Evolutionary conservation across 1,140 invertebrate genomes (phyloP).

Genomic region (Dolichoris vasculosae): DNA sequence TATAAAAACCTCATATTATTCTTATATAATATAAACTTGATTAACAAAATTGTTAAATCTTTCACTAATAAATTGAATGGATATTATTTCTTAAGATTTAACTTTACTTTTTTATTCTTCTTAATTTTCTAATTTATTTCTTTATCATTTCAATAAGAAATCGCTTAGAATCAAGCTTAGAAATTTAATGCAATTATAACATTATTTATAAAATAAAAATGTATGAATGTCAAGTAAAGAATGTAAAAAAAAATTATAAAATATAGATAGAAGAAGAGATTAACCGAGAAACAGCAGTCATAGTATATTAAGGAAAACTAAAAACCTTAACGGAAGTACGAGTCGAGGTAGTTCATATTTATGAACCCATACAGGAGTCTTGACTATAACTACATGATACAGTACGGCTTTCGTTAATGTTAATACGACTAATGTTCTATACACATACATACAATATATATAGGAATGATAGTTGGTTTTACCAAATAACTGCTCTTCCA

Average conservation of each 20-base stretch:
- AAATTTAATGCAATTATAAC: no score
- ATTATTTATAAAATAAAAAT: no score
- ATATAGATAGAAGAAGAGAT: not conserved
- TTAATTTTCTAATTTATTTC: no score
- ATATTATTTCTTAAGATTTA: no score
- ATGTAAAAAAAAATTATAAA: not conserved
- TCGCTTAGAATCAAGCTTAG: no score
- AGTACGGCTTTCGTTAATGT: slow-evolving; percentile 17
- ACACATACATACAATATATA: not conserved
- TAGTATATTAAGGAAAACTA: not conserved
- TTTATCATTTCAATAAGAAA: no score
- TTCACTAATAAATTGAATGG: no score
- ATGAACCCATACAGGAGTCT: slow-evolving; percentile 56
- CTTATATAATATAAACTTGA: no score
- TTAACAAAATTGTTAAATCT: no score
- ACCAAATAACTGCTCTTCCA: not conserved
- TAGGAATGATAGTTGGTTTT: not conserved
- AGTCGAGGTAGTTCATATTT: slow-evolving; percentile 63
- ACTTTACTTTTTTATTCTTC: no score
- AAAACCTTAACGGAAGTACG: slow-evolving; percentile 52
- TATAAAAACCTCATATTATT: no score
- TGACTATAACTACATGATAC: slow-evolving; percentile 20
- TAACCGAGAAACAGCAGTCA: not conserved
- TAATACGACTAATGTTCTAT: not conserved
- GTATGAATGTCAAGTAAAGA: not conserved